Base-by-base conservation (phyloP, 2,113 vertebrate species). In the Ellobius talpinus region DNA sequence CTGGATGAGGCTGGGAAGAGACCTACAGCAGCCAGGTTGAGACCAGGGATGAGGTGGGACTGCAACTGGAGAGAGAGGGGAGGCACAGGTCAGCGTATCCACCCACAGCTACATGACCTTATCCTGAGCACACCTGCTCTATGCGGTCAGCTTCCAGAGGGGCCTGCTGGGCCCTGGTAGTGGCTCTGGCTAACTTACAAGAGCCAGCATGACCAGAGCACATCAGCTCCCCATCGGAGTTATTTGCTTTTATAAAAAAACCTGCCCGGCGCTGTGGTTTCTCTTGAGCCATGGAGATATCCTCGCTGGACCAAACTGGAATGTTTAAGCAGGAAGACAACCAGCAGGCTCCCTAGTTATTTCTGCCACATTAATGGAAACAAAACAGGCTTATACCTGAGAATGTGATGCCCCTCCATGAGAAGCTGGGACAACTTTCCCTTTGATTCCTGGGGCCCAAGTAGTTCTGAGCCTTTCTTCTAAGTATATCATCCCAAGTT, bases 41-140 rank as follows among this genome's bases (percentile, higher is more conserved):
- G 98, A 23, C 99, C 99, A 1, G 99, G 99, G 95, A 99, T 99
- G 98, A 99, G 99, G 95, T 99, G 99, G 29, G 99, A 99, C 96
- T 99, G 99, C 97, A 99, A 97, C 99, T 99, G 97, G 29, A 21
- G 87, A 1, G 26, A 89, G 92, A 93, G 13, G 52, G 0, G 1
- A 61, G 47, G 58, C 26, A 24, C n/a, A 52, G 0, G 72, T 97
- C 66, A 93, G 95, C 65, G 61, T 26, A 1, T 1, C 29, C 19
- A 33, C 3, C 29, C 19, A 33, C 3, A 6, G 87, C 8, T 19
- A 58, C 5, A 58, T 21, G 55, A 58, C 17, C 55, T 19, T 58
- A 58, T 58, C 19, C 12, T n/a, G 5, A 0, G 31, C 0, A 16
- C 0, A 2, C 70, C 70, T n/a, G 17, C 2, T 21, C 6, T 72